Evolutionary conservation across 1,140 invertebrate species (phyloP), one percentile per base, ranked within the genome.

Genomic region (Drosophila kikkawai): DNA sequence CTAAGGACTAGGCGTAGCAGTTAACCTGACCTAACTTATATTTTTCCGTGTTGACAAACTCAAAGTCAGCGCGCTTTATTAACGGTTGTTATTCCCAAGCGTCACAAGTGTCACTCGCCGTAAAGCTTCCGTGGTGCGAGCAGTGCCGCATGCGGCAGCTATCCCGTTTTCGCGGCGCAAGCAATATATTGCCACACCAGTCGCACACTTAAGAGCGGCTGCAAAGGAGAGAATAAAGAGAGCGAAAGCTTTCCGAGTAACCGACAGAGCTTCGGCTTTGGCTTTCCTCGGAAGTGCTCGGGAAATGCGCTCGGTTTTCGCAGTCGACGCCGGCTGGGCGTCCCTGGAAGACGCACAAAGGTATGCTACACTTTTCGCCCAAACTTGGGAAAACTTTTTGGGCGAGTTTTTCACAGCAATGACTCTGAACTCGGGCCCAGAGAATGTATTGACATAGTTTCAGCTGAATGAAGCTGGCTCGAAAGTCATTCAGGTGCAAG

Each of bases 361-460:
- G 45, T 42, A 71, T 66, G 79, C 75, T 63, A 59, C 29, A 42
- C 50, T 41, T 44, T 56, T 42, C 9, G 50, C 37, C 26, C 15
- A 17, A 53, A 59, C 51, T 58, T 74, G 13, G 51, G 47, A 9
- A 45, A 74, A 74, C 17, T 26, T 26, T 70, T 57, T 64, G 32
- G 41, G 41, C 29, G 34, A 59, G 63, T 66, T 82, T 82, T 48
- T 82, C 42, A 51, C 41, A 36, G 67, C 69, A 47, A 57, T 73
- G 67, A 60, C 69, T 73, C 55, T 73, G 70, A 51, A 73, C 69
- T 22, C 56, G 15, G 11, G 44, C 37, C 11, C 45, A 55, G 45
- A 47, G 42, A 79, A 79, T 79, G 76, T 79, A 87, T 87, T 88
- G 83, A 84, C 84, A 87, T 78, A 88, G 80, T 88, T 83, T 44